Percentiles rank a stretch among this genome's conserved stretches.
These are phyloP conservation scores for Nymphicus hollandicus DNA, from an alignment of 2,113 vertebrate species.

Conservation along the genomic window DNA sequence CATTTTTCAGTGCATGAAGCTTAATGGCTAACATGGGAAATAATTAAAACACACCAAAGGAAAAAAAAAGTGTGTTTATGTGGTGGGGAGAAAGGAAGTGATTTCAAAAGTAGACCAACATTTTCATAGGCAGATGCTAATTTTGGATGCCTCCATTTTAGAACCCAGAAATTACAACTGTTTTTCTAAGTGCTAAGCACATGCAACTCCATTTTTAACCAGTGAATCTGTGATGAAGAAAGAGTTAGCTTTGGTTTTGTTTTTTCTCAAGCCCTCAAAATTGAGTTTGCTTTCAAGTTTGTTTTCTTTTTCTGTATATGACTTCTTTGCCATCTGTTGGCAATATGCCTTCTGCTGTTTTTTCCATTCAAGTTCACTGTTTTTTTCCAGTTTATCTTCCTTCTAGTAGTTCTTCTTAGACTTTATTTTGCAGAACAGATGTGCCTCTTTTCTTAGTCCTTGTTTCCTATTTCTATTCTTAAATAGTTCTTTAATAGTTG, in stretches of 20 bases:
- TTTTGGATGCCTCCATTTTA: conserved; percentile 49
- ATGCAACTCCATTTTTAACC: conserved; percentile 13
- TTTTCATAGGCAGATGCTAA: not conserved
- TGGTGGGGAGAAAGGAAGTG: not conserved
- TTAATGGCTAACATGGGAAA: not conserved
- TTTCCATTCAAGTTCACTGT: not conserved
- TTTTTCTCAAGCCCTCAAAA: conserved; percentile 11
- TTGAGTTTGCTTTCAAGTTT: conserved; percentile 28
- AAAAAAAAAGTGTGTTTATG: not conserved
- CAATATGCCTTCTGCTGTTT: conserved; percentile 43
- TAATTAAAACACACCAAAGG: not conserved
- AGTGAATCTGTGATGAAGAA: conserved; percentile 1
- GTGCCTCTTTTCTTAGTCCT: not conserved
- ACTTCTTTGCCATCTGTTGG: conserved; percentile 46
- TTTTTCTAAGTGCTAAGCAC: not conserved
- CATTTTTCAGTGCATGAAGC: not conserved
- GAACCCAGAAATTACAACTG: conserved; percentile 22
- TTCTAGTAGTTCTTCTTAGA: not conserved
- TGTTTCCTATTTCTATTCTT: not conserved
- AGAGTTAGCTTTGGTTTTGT: not conserved
- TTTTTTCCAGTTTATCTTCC: not conserved
- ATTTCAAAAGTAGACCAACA: not conserved
- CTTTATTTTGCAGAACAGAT: conserved; percentile 17
- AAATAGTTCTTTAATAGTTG: not conserved
- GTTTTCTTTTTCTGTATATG: conserved; percentile 40